phyloP scores from a whole-genome alignment of 2,888 invertebrate species.

The Yponomeuta sedellus region DNA sequence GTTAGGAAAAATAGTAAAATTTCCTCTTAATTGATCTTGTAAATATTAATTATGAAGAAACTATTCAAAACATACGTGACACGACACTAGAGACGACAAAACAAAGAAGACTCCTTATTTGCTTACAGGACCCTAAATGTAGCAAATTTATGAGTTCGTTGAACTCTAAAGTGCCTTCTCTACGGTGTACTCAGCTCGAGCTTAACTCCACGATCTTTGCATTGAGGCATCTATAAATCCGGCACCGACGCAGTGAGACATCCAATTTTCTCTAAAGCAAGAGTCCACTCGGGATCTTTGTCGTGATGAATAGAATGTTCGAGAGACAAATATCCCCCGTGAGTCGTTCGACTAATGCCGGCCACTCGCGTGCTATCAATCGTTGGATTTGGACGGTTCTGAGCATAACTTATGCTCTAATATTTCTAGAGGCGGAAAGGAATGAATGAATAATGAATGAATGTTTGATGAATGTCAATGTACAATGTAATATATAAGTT shows the following conservation, averaged over 20 bases:
- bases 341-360: slow-evolving; percentile 39
- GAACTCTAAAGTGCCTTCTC: not conserved
- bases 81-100: too few relatives aligned
- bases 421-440: too few relatives aligned
- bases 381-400: too few relatives aligned
- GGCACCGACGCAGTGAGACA: slow-evolving; percentile 51
- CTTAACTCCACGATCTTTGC: not conserved
- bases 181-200: not conserved
- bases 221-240: slow-evolving; percentile 52
- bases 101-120: too few relatives aligned
- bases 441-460: too few relatives aligned
- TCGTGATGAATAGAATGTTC: slow-evolving; percentile 63
- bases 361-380: not conserved
- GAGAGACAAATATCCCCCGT: slow-evolving; percentile 60
- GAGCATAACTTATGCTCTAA: too few relatives aligned
- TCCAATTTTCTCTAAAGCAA: slow-evolving; percentile 71
- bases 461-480: too few relatives aligned
- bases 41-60: too few relatives aligned
- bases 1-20: too few relatives aligned
- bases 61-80: too few relatives aligned
- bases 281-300: slow-evolving; percentile 64
- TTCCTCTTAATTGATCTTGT: too few relatives aligned
- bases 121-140: not conserved
- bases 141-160: not conserved
- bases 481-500: too few relatives aligned